phyloP scores from a whole-genome alignment of 2,888 invertebrate species.

The Epistrophe grossulariae region DNA sequence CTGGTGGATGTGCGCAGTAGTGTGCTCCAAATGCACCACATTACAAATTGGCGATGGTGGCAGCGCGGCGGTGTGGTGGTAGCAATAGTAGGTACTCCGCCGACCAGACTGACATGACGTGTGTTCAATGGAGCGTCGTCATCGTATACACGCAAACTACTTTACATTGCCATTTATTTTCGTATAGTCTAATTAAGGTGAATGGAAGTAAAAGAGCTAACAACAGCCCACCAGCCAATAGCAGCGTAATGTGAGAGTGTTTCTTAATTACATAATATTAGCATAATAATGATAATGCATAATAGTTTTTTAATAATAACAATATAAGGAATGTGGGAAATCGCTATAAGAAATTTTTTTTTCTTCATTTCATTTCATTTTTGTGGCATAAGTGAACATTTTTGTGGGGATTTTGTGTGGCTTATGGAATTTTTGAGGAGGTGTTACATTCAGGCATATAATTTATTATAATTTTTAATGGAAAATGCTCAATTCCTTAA shows the following conservation, averaged over 20 bases:
- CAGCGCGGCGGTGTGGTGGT: neutral
- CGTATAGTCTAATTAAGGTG: conserved; percentile 60
- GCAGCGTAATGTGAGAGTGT: conserved; percentile 53
- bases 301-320: conserved; percentile 41
- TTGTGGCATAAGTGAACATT: neutral
- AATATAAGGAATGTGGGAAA: conserved; percentile 46
- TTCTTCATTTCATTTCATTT: neutral
- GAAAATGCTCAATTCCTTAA: neutral
- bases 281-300: conserved; percentile 59
- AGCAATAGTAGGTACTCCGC: neutral
- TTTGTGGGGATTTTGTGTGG: neutral
- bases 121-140: conserved; percentile 61
- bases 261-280: conserved; percentile 65
- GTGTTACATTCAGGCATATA: neutral
- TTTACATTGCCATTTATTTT: conserved; percentile 59
- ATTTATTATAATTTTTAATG: neutral
- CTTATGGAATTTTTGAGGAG: conserved; percentile 9
- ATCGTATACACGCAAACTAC: conserved; percentile 59
- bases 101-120: conserved; percentile 52
- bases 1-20: neutral
- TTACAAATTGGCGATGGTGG: neutral
- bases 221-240: neutral
- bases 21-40: conserved; percentile 30
- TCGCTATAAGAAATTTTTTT: neutral
- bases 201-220: conserved; percentile 39